A percentile compares a stretch with the other conserved stretches of the same genome.
These are phyloP conservation scores for Habropoda laboriosa DNA, from an alignment of 1,140 invertebrate genomes.

Conservation along the genomic window DNA sequence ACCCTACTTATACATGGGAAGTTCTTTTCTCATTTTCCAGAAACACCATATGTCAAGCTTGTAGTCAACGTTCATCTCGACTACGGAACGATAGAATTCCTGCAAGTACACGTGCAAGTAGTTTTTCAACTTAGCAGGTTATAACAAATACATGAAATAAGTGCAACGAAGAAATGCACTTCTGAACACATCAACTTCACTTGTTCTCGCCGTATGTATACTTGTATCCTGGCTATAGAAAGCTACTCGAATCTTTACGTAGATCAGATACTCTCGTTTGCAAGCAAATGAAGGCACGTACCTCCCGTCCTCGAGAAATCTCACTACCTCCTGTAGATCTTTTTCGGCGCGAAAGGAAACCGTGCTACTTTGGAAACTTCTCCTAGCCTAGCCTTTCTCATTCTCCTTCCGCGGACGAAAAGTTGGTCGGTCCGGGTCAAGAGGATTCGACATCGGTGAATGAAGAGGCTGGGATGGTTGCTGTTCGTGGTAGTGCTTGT, in stretches of 20 bases:
- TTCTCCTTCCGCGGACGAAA: conserved; percentile 21
- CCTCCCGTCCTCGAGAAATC: conserved; percentile 30
- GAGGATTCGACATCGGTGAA: conserved; percentile 61
- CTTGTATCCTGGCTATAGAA: too few species aligned
- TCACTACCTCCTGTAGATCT: conserved; percentile 28
- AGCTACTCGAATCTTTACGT: neutral
- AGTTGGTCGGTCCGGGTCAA: conserved; percentile 65
- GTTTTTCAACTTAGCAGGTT: too few species aligned
- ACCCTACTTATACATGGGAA: too few species aligned
- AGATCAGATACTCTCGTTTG: neutral
- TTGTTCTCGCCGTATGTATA: too few species aligned
- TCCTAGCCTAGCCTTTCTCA: conserved; percentile 26
- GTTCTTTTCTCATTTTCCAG: too few species aligned
- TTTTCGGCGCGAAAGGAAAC: conserved; percentile 30
- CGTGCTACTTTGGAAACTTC: conserved; percentile 48
- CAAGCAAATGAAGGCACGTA: neutral
- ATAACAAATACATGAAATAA: too few species aligned
- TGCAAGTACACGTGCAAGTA: too few species aligned
- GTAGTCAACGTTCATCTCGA: too few species aligned
- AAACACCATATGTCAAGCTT: too few species aligned
- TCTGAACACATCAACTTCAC: too few species aligned
- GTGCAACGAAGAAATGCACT: too few species aligned
- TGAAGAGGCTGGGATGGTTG: conserved; percentile 20
- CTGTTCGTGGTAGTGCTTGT: conserved; percentile 43
- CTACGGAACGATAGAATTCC: too few species aligned